Conservation (phyloP, 2,113 vertebrate genomes). For the Peromyscus californicus region DNA sequence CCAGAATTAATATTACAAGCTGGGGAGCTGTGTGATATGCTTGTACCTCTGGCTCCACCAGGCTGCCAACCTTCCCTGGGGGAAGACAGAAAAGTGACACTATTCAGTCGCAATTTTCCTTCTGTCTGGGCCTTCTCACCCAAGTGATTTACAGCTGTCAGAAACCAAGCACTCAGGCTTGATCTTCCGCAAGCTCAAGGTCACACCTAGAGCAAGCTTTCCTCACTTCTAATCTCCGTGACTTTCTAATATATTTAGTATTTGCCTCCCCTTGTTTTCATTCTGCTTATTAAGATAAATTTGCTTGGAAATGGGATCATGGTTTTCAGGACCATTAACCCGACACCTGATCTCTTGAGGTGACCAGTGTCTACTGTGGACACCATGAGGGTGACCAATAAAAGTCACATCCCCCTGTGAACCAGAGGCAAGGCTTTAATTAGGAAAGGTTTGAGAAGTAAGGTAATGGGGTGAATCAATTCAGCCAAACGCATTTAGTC, state of each 20-base stretch:
- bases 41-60: neutral
- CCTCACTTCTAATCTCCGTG: constrained; percentile 44
- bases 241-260: constrained; percentile 59
- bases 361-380: constrained; percentile 31
- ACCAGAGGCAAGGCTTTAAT: constrained; percentile 73
- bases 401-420: neutral
- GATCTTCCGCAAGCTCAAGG: constrained; percentile 67
- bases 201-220: constrained; percentile 17
- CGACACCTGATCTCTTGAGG: constrained; percentile 71
- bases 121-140: neutral
- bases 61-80: constrained; percentile 23
- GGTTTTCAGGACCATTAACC: constrained; percentile 68
- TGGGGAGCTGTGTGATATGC: constrained; percentile 59
- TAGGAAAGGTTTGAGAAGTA: constrained; percentile 34
- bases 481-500: constrained; percentile 46
- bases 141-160: neutral
- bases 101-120: neutral
- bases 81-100: neutral
- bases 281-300: constrained; percentile 77
- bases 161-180: neutral
- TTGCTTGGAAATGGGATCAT: constrained; percentile 73
- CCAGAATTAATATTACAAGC: constrained; percentile 77
- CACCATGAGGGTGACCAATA: constrained; percentile 45
- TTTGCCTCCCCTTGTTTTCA: constrained; percentile 65
- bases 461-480: constrained; percentile 54